Evolutionary conservation across 2,113 vertebrate genomes (phyloP).

Genomic region (Naja naja): DNA sequence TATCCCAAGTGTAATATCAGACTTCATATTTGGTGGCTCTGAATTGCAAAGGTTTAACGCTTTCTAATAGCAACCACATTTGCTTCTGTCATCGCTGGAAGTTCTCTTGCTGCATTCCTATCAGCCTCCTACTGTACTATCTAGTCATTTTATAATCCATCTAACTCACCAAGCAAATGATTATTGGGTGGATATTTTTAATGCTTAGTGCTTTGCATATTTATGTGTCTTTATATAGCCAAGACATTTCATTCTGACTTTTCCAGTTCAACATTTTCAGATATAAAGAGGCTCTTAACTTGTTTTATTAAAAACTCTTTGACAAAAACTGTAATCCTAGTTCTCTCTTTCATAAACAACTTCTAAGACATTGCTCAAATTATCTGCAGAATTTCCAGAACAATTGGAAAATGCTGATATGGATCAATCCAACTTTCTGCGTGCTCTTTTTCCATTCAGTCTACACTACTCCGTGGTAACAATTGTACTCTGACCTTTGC

Average conservation of each 20-base stretch:
- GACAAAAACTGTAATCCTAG: not conserved
- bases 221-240: not conserved
- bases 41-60: constrained; percentile 16
- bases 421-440: not conserved
- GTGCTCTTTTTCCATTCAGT: not conserved
- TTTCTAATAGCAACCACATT: constrained; percentile 39
- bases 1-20: constrained; percentile 3
- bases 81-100: not conserved
- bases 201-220: not conserved
- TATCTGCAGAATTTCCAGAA: not conserved
- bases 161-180: constrained; percentile 8
- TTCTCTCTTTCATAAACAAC: not conserved
- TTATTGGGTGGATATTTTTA: not conserved
- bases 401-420: not conserved
- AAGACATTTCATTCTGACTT: accelerated
- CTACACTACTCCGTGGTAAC: not conserved
- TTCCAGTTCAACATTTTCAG: not conserved
- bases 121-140: constrained; percentile 7
- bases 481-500: not conserved
- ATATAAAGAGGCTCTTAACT: accelerated
- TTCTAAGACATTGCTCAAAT: not conserved
- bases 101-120: not conserved
- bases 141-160: constrained; percentile 19
- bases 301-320: not conserved
- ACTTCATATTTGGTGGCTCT: constrained; percentile 5